Percentiles rank a stretch among this genome's conserved stretches.
Evolutionary conservation across 2,797 vertebrate genomes (phyloP).

Genomic region (Labroides dimidiatus): DNA sequence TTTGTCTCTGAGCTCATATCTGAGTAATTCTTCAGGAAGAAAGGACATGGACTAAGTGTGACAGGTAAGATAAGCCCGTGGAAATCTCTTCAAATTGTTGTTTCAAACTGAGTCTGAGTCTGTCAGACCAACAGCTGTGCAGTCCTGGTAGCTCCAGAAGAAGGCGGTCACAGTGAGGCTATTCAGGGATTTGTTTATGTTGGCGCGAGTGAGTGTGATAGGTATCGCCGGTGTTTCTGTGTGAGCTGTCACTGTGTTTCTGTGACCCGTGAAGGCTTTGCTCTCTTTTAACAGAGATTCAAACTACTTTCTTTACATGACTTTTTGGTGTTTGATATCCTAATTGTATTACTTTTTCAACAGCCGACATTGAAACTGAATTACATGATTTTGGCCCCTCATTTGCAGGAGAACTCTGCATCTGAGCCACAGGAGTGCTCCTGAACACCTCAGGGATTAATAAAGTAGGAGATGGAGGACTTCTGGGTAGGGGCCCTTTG

Average conservation of each 20-base stretch:
- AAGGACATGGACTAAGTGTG: conserved; percentile 56
- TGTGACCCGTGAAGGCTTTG: conserved; percentile 5
- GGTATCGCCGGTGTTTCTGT: conserved; percentile 11
- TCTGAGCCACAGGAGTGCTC: conserved; percentile 41
- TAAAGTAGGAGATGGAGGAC: conserved; percentile 81
- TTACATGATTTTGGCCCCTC: neutral
- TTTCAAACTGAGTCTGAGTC: neutral
- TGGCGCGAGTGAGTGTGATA: neutral
- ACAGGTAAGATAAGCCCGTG: conserved; percentile 53
- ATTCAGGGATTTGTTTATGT: conserved; percentile 9
- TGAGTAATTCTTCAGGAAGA: conserved; percentile 1
- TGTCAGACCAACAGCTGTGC: neutral
- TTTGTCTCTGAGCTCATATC: neutral
- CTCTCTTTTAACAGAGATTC: neutral
- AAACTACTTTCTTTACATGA: neutral
- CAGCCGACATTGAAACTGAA: too few species aligned
- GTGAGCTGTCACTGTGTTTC: conserved; percentile 1
- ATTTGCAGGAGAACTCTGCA: conserved; percentile 1
- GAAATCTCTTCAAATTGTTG: neutral
- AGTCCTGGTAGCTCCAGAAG: neutral
- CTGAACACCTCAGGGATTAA: conserved; percentile 22
- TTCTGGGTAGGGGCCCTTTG: conserved; percentile 71
- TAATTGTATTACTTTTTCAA: neutral
- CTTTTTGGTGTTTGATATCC: neutral
- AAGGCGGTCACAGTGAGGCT: neutral